Base-by-base conservation (phyloP, 2,113 vertebrate genomes). In the Syrmaticus mikado region DNA sequence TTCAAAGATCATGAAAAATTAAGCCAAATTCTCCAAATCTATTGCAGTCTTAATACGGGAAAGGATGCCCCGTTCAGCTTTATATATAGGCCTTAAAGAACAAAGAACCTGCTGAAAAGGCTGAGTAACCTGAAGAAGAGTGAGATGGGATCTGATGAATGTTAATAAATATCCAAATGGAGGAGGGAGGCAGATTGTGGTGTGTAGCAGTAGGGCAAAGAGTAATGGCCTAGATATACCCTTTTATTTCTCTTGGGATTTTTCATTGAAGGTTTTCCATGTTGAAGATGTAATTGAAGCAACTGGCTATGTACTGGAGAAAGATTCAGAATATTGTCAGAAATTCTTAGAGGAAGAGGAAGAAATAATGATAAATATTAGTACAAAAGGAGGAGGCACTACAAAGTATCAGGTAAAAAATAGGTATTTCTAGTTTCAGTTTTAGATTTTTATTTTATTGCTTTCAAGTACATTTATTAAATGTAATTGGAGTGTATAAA, bases 271-370 rank as follows among this genome's bases (percentile, higher is more conserved):
- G 99, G 97, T 99, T 94, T 99, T 98, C 94, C 98, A 99, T 87
- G 97, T 99, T 92, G 99, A 99, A 96, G 99, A 99, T 90, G 94
- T 99, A n/a, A 98, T 99, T 96, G 99, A 99, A 97, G 97, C 98
- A 97, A 99, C 98, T 1, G 99, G 99, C 17, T 99, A 99, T 79
- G 41, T 99, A 48, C 96, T 99, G 89, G 99, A 99, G 73, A 98
- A 98, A 32, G 99, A 99, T 90, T 99, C 99, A 0, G 99, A 99
- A 93, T 99, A 99, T 97, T 97, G 98, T 96, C 99, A 99, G 96
- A 99, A 98, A 86, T 99, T 99, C 85, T 89, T 99, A 83, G 99
- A 99, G 91, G 99, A 99, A 13, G 99, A 99, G 25, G 99, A 99
- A 66, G 99, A 99, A 95, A 97, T 99, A 84, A 98, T 96, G 61